Base-by-base conservation (phyloP, 2,113 vertebrate genomes). In the Ceyx margarethae region DNA sequence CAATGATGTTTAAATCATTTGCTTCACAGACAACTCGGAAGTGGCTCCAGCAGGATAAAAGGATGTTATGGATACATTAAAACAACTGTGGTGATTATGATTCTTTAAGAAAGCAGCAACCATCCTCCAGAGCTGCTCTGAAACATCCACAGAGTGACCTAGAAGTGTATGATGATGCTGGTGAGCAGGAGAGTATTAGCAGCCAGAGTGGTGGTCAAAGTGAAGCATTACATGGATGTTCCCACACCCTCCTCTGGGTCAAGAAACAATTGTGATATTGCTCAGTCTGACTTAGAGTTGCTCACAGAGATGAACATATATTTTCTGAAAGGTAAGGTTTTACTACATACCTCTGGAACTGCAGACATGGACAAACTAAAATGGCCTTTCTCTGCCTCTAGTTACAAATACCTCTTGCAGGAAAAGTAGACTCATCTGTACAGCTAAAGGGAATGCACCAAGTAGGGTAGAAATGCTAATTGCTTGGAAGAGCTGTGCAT, bases 41-140 rank as follows among this genome's bases (percentile, higher is more conserved):
- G 72, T 99, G 99, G 99, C 77, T 99, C 89, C 89, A 99, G 98
- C 80, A 98, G 98, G 71, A 97, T 95, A 74, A 98, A 98, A 51
- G 98, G 98, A 78, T 96, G 96, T 68, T 98, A 98, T 91, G 99
- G 99, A 43, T 99, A 99, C 48, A 98, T 99, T 69, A 99, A 99
- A 97, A 99, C 98, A 18, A 97, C 98, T 4, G 96, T 98, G 7
- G 98, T 99, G 98, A 99, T 86, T 98, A 98, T 31, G 98, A 99
- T 90, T 96, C 96, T 14, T 95, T 99, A 91, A 99, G 76, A 96
- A 98, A 98, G 68, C 98, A 97, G 74, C 90, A 85, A 13, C 28
- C 76, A 20, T 62, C 96, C 8, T 20, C 58, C 29, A 80, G 54
- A 46, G 13, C 68, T 64, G 25, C 90, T 43, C 26, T 81, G 35